Conservation (phyloP, 2,113 vertebrate genomes). For the Benitochromis conjunctus region DNA sequence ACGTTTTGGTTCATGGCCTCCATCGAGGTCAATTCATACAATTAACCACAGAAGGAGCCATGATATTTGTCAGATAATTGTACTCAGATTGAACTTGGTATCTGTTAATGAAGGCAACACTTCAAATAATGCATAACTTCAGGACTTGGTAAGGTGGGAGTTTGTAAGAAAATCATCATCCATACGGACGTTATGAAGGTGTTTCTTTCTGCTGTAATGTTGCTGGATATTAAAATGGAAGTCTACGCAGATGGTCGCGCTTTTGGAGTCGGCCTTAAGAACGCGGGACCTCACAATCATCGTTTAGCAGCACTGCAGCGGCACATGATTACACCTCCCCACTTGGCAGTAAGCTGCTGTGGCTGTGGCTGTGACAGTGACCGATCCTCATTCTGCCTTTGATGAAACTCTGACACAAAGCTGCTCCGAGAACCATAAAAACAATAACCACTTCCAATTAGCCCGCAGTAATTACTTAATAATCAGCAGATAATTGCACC, state of each 20-base stretch:
- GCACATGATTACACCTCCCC: not conserved
- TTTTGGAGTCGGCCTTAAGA: fast-evolving
- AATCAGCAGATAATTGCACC: slow-evolving; percentile 46
- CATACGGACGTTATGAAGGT: not conserved
- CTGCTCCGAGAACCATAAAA: slow-evolving; percentile 39
- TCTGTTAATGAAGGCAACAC: not conserved
- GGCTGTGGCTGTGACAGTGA: slow-evolving; percentile 9
- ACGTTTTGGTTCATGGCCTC: not conserved
- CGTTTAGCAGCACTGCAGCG: not conserved
- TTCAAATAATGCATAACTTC: fast-evolving
- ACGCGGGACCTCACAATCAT: not conserved
- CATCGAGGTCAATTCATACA: fast-evolving
- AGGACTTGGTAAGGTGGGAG: not conserved
- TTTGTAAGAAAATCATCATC: not conserved
- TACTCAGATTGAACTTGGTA: not conserved
- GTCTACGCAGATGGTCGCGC: fast-evolving
- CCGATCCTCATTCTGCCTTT: not conserved
- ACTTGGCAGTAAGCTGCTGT: not conserved
- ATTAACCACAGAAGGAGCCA: not conserved
- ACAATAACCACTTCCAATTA: slow-evolving; percentile 47
- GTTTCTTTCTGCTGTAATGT: not conserved
- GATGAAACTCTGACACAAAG: slow-evolving; percentile 17
- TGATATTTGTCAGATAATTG: not conserved
- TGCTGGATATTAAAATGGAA: not conserved
- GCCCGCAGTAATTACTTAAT: slow-evolving; percentile 44